These are phyloP conservation scores for Irena cyanogastra DNA, from an alignment of 2,113 vertebrate species.

Conservation along the genomic window DNA sequence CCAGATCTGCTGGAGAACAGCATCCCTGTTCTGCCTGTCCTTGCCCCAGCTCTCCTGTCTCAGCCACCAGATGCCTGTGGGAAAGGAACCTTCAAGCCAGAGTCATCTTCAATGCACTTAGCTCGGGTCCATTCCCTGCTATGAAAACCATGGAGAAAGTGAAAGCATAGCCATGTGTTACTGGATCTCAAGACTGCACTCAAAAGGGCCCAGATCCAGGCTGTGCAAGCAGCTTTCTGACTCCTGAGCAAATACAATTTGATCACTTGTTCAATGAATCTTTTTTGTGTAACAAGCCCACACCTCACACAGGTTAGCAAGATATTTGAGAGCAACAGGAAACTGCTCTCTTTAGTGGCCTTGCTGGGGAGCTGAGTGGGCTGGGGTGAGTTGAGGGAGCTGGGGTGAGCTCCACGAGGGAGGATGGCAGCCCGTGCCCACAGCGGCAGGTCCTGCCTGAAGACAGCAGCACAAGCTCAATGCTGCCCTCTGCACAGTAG, in stretches of 20 bases:
- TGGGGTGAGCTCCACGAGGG: no score
- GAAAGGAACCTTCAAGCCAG: not conserved
- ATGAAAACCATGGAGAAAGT: not conserved
- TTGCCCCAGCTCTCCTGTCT: not conserved
- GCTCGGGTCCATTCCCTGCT: not conserved
- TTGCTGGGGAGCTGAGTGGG: not conserved
- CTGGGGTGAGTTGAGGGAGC: no score
- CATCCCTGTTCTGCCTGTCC: not conserved
- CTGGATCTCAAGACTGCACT: not conserved
- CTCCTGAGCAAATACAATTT: not conserved
- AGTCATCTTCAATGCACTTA: not conserved
- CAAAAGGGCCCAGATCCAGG: not conserved
- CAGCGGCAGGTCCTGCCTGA: not conserved
- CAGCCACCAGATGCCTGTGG: not conserved
- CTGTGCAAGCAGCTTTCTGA: not conserved
- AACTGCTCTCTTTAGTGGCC: not conserved
- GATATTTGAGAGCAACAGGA: not conserved
- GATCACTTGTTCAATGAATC: not conserved
- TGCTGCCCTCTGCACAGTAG: not conserved
- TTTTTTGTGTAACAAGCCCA: not conserved
- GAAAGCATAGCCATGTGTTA: not conserved
- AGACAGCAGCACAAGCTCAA: rapidly evolving
- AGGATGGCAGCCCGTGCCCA: not conserved
- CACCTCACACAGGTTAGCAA: not conserved
- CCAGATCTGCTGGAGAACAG: not conserved